These are phyloP conservation scores for Acronicta psi DNA, from an alignment of 2,888 invertebrate genomes.

Conservation along the genomic window DNA sequence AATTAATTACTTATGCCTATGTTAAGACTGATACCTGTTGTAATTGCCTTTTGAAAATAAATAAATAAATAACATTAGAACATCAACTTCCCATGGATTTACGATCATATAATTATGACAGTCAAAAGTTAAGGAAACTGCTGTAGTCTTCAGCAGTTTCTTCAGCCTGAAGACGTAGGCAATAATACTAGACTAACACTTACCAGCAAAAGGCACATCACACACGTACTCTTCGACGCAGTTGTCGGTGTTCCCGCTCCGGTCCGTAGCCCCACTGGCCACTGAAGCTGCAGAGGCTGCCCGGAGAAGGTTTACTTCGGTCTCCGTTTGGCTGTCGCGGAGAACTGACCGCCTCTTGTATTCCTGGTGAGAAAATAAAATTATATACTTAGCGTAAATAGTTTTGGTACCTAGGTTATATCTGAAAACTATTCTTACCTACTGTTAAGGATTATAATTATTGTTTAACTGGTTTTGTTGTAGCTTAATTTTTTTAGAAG, in stretches of 20 bases:
- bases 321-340: constrained; percentile 95
- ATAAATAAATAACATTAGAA: no score
- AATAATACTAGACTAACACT: constrained; percentile 64
- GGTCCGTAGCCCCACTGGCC: constrained; percentile 93
- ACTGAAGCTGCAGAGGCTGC: constrained; percentile 94
- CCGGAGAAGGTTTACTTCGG: constrained; percentile 92
- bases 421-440: no score
- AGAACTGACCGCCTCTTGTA: constrained; percentile 93
- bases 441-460: not conserved
- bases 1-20: no score
- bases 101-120: not conserved
- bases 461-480: no score
- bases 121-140: no score
- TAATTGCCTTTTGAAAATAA: no score
- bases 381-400: not conserved
- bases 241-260: constrained; percentile 95
- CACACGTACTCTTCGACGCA: constrained; percentile 95
- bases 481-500: no score
- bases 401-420: not conserved
- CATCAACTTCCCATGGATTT: not conserved
- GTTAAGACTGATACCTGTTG: no score
- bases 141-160: no score
- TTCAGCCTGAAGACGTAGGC: no score
- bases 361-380: constrained; percentile 87
- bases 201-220: constrained; percentile 96